A percentile compares a stretch with the other conserved stretches of the same genome.
Evolutionary conservation across 2,113 vertebrate species (phyloP).

Genomic region (Scatophagus argus): DNA sequence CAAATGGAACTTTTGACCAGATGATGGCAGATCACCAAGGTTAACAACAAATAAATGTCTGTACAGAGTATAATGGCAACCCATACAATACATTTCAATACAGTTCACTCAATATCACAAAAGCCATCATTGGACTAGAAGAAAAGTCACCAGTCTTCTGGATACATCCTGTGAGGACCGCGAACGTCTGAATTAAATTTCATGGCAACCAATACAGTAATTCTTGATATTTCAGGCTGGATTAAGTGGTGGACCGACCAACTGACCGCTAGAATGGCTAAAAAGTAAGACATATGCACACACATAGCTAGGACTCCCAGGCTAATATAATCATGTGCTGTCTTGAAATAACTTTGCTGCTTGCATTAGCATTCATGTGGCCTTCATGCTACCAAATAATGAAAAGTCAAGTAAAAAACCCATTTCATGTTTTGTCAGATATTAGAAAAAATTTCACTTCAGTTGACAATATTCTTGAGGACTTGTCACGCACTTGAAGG

Average conservation of each 20-base stretch:
- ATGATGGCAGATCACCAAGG: neutral
- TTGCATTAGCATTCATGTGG: neutral
- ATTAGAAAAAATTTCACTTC: constrained; percentile 16
- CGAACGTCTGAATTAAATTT: neutral
- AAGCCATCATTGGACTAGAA: neutral
- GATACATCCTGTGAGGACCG: neutral
- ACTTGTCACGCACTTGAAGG: constrained; percentile 42
- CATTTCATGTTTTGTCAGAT: constrained; percentile 36
- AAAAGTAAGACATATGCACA: neutral
- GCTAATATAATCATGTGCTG: neutral
- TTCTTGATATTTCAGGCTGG: neutral
- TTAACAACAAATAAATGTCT: neutral
- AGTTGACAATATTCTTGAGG: constrained; percentile 43
- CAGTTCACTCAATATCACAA: neutral
- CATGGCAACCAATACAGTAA: neutral
- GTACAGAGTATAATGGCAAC: neutral
- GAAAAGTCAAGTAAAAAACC: constrained; percentile 16
- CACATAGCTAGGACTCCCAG: neutral
- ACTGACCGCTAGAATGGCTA: neutral
- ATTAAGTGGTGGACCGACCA: neutral
- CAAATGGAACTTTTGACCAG: neutral
- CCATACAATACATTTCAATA: neutral
- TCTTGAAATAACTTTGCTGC: neutral
- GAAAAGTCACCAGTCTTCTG: neutral
- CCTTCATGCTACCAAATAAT: constrained; percentile 15